These are phyloP conservation scores for Semicossyphus pulcher DNA, from an alignment of 2,113 vertebrate species.

Conservation along the genomic window DNA sequence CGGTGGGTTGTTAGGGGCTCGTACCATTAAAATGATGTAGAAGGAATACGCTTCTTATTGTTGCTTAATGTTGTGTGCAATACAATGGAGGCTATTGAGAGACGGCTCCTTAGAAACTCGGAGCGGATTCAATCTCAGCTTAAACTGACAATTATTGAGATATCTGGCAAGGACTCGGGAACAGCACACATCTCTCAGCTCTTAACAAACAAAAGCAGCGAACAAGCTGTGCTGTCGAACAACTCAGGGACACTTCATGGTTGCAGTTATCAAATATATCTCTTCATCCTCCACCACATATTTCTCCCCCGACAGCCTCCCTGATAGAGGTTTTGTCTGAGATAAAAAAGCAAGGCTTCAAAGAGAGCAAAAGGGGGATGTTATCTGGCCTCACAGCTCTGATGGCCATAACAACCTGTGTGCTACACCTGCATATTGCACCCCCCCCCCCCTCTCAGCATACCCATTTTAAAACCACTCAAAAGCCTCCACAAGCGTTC, in stretches of 20 bases:
- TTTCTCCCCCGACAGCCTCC: slow-evolving; percentile 48
- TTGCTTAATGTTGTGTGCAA: slow-evolving; percentile 52
- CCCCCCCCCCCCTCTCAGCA: not conserved
- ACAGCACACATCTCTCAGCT: not conserved
- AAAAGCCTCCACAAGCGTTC: slow-evolving; percentile 37
- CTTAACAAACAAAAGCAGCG: not conserved
- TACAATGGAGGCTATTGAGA: slow-evolving; percentile 23
- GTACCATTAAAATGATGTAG: slow-evolving; percentile 47
- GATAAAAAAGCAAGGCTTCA: slow-evolving; percentile 50
- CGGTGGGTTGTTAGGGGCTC: slow-evolving; percentile 38
- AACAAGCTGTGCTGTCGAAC: slow-evolving; percentile 8
- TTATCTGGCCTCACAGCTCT: slow-evolving; percentile 48
- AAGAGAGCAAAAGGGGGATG: slow-evolving; percentile 46
- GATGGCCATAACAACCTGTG: slow-evolving; percentile 61
- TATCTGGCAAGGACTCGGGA: not conserved
- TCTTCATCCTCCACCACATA: slow-evolving; percentile 48
- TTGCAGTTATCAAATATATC: slow-evolving; percentile 23
- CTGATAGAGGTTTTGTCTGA: slow-evolving; percentile 50
- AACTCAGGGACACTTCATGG: slow-evolving; percentile 35
- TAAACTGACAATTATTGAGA: not conserved
- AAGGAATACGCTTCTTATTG: slow-evolving; percentile 27
- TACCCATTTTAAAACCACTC: slow-evolving; percentile 55
- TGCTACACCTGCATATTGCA: slow-evolving; percentile 59
- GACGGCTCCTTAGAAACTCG: slow-evolving; percentile 9
- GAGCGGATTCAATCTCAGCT: not conserved